These are phyloP conservation scores for Tyto alba DNA, from an alignment of 2,113 vertebrate genomes.

Conservation along the genomic window DNA sequence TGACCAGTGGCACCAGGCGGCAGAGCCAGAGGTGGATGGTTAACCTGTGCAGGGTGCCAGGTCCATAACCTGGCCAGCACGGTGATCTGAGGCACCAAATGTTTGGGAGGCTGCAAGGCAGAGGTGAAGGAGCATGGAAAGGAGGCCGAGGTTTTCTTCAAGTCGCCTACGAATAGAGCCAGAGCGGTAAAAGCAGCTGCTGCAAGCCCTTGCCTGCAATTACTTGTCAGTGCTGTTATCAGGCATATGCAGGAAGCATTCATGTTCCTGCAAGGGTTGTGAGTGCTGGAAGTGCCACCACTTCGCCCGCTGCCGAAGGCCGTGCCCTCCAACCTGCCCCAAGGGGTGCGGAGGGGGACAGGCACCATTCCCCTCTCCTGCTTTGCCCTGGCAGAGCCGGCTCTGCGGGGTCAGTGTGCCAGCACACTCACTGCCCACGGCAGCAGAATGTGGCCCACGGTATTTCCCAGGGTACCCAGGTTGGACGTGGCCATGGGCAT, in stretches of 20 bases:
- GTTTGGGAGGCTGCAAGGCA: not conserved
- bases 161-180: not conserved
- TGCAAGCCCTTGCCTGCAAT: not conserved
- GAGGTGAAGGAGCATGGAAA: not conserved
- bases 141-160: not conserved
- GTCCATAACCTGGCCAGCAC: rapidly evolving
- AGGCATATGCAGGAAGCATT: rapidly evolving
- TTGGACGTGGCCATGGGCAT: rapidly evolving
- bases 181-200: rapidly evolving
- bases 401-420: not conserved
- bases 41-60: not conserved
- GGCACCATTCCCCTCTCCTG: not conserved
- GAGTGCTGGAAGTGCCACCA: not conserved
- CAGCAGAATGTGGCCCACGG: not conserved
- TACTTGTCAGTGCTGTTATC: not conserved
- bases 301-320: rapidly evolving
- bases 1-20: not conserved
- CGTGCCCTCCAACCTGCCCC: rapidly evolving
- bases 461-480: not conserved
- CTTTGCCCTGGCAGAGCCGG: not conserved
- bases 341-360: not conserved
- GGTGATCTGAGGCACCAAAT: rapidly evolving
- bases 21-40: not conserved
- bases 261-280: not conserved
- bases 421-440: rapidly evolving